phyloP scores from a whole-genome alignment of 1,140 invertebrate species.

The Caerostris extrusa region DNA sequence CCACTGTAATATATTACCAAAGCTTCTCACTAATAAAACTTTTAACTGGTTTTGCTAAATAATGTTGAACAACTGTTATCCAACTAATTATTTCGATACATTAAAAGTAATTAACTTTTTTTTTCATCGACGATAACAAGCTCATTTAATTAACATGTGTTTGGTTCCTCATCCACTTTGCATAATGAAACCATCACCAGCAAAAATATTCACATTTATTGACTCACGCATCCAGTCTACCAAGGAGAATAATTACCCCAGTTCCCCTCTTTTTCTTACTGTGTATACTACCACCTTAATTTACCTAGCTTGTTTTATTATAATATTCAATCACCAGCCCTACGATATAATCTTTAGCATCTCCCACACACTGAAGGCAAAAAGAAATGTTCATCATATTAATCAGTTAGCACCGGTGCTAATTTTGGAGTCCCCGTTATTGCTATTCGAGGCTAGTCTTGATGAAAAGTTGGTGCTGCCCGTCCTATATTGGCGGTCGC shows the following conservation, averaged over 20 bases:
- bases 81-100: too few relatives aligned
- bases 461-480: not conserved
- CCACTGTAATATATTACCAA: too few relatives aligned
- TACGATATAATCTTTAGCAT: not conserved
- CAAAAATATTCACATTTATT: not conserved
- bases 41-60: not conserved
- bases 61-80: too few relatives aligned
- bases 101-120: not conserved
- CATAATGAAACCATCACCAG: not conserved
- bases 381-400: slow-evolving; percentile 27
- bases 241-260: not conserved
- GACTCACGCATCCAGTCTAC: not conserved
- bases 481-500: not conserved
- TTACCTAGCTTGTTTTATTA: slow-evolving; percentile 28
- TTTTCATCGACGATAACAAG: not conserved
- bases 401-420: slow-evolving; percentile 20
- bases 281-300: not conserved
- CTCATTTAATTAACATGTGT: not conserved
- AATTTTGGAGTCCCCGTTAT: slow-evolving; percentile 2
- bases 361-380: not conserved
- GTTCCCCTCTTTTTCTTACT: not conserved
- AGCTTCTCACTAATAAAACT: not conserved
- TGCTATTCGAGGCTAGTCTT: slow-evolving; percentile 7
- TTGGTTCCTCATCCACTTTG: not conserved
- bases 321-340: slow-evolving; percentile 15